Percentiles rank a stretch among this genome's conserved stretches.
Evolutionary conservation across 2,888 invertebrate species (phyloP).

Genomic region (Hypolimnas misippus): DNA sequence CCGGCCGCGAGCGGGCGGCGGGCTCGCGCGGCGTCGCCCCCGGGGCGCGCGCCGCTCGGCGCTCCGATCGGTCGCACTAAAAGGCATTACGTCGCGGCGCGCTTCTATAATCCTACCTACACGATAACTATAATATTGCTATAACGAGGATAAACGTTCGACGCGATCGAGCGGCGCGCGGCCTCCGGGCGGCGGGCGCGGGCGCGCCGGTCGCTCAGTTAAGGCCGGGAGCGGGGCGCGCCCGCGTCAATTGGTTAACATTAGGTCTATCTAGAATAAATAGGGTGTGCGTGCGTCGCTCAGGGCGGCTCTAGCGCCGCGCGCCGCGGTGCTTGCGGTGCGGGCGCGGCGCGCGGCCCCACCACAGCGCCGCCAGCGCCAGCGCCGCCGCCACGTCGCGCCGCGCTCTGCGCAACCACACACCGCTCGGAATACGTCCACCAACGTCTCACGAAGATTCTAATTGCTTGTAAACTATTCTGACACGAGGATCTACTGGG

Average conservation of each 20-base stretch:
- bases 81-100: slow-evolving; percentile 51
- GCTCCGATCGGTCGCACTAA: slow-evolving; percentile 45
- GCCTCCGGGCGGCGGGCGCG: slow-evolving; percentile 57
- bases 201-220: slow-evolving; percentile 62
- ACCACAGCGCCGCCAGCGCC: slow-evolving; percentile 72
- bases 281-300: slow-evolving; percentile 58
- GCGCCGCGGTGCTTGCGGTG: slow-evolving; percentile 84
- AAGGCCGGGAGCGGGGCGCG: slow-evolving; percentile 66
- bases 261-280: slow-evolving; percentile 83
- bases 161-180: slow-evolving; percentile 53
- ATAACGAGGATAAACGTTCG: slow-evolving; percentile 56
- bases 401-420: slow-evolving; percentile 57
- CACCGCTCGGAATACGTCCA: slow-evolving; percentile 14
- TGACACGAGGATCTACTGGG: neutral
- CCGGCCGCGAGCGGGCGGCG: slow-evolving; percentile 33
- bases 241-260: slow-evolving; percentile 77
- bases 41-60: slow-evolving; percentile 43
- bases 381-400: slow-evolving; percentile 63
- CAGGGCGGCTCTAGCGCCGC: slow-evolving; percentile 83
- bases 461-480: neutral
- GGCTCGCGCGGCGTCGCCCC: slow-evolving; percentile 30
- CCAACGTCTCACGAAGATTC: slow-evolving; percentile 28
- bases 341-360: slow-evolving; percentile 61
- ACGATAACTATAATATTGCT: slow-evolving; percentile 61
- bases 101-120: slow-evolving; percentile 54